Conservation (phyloP, 2,797 vertebrate species). For the Xenentodon cancila region DNA sequence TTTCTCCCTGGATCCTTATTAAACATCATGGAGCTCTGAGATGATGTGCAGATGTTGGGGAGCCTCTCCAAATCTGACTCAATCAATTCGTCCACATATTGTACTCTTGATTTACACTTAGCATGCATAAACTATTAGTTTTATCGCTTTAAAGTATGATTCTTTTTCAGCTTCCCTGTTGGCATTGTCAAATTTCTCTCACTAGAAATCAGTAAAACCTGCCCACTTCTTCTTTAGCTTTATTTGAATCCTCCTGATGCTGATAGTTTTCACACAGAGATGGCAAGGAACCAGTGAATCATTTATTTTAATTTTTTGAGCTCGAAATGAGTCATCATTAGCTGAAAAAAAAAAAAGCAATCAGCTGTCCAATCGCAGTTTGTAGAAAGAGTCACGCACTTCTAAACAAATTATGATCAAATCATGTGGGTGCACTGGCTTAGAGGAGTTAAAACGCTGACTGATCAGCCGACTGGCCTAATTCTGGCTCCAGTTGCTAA, state of each 20-base stretch:
- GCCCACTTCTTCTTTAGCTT: too few species aligned
- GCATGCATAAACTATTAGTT: neutral
- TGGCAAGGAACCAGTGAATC: too few species aligned
- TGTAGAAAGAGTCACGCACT: neutral
- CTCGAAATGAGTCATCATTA: too few species aligned
- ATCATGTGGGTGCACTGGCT: constrained; percentile 17
- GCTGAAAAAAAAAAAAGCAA: neutral
- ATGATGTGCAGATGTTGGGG: neutral
- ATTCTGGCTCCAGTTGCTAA: constrained; percentile 39
- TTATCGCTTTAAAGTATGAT: too few species aligned
- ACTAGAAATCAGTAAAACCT: too few species aligned
- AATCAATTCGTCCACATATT: neutral
- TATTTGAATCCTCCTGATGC: too few species aligned
- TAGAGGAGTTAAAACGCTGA: constrained; percentile 21
- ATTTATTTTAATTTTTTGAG: too few species aligned
- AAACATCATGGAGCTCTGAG: neutral
- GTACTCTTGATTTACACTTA: neutral
- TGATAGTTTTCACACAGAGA: too few species aligned
- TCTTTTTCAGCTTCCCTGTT: too few species aligned
- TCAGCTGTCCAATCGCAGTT: constrained; percentile 2
- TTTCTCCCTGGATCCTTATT: constrained; percentile 10
- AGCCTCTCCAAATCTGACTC: neutral
- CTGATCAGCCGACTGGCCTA: constrained; percentile 32
- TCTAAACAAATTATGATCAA: constrained; percentile 19
- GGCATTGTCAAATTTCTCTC: too few species aligned